Evolutionary conservation across 2,888 invertebrate species (phyloP).

Genomic region (Acrobasis suavella): DNA sequence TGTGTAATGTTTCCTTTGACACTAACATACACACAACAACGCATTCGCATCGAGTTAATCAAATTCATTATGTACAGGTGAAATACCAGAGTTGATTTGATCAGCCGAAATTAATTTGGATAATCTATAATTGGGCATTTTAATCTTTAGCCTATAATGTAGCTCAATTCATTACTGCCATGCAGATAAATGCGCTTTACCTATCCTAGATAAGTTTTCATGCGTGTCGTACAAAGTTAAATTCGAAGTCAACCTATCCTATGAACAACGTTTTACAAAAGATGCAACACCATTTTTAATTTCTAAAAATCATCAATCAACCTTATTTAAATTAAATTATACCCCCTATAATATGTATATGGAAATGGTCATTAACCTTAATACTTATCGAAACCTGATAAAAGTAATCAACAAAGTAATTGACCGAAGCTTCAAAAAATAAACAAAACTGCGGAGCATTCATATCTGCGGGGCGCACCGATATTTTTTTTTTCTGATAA

Average conservation of each 20-base stretch:
- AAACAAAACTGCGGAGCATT: background rate
- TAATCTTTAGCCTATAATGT: too few relatives aligned
- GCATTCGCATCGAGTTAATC: background rate
- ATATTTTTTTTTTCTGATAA: conserved; percentile 3
- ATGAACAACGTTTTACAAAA: too few relatives aligned
- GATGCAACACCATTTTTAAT: too few relatives aligned
- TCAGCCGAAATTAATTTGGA: background rate
- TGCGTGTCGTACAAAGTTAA: too few relatives aligned
- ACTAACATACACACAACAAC: too few relatives aligned
- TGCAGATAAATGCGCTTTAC: too few relatives aligned
- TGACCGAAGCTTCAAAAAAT: conserved; percentile 7
- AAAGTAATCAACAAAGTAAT: conserved; percentile 7
- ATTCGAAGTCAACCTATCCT: too few relatives aligned
- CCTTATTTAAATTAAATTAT: too few relatives aligned
- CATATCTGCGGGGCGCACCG: background rate
- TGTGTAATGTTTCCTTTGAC: conserved; percentile 14
- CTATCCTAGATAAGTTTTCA: too few relatives aligned
- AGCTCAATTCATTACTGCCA: too few relatives aligned
- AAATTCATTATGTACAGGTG: background rate
- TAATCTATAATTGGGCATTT: background rate
- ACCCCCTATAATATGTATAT: background rate
- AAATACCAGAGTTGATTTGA: background rate
- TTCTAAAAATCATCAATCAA: too few relatives aligned
- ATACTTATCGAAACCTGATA: conserved; percentile 9
- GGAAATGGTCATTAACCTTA: conserved; percentile 2